Conservation (phyloP, 2,797 vertebrate species). For the Galaxias olidus region DNA sequence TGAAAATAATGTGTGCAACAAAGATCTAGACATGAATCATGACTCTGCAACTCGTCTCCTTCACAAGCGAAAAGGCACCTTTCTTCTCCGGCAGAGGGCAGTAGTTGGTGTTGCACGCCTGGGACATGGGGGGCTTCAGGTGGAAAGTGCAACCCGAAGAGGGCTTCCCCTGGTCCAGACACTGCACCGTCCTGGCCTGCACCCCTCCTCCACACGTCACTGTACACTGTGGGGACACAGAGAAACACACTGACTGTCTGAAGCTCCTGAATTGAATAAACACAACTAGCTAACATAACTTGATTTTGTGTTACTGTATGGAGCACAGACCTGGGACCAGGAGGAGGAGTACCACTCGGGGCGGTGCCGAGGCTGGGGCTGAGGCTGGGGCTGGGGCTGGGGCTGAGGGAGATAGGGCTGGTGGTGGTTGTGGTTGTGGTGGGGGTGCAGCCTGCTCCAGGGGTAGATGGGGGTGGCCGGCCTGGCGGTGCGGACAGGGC, state of each 20-base stretch:
- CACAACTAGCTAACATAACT: too few relatives aligned
- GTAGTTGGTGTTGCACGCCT: constrained; percentile 87
- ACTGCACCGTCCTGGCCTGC: constrained; percentile 81
- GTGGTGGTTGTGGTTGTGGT: neutral
- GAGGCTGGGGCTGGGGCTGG: constrained; percentile 35
- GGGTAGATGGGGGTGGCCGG: constrained; percentile 38
- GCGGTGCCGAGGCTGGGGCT: constrained; percentile 34
- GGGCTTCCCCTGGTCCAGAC: constrained; percentile 72
- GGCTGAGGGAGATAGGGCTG: too few relatives aligned
- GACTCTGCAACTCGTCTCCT: too few relatives aligned
- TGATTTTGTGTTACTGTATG: neutral
- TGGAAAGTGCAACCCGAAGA: constrained; percentile 70
- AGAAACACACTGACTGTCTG: constrained; percentile 10
- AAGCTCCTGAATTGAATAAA: too few relatives aligned
- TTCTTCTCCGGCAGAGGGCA: constrained; percentile 72
- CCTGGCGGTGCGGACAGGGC: constrained; percentile 52
- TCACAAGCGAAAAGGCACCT: constrained; percentile 60
- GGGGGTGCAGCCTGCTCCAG: constrained; percentile 40
- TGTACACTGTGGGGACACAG: constrained; percentile 77
- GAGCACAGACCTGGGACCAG: constrained; percentile 82
- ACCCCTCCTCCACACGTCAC: constrained; percentile 90
- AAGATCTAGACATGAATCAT: too few relatives aligned
- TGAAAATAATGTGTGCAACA: too few relatives aligned
- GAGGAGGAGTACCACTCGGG: constrained; percentile 80
- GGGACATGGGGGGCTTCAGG: constrained; percentile 76